Conservation (phyloP, 2,888 invertebrate genomes). For the Acholoe squamosa region DNA sequence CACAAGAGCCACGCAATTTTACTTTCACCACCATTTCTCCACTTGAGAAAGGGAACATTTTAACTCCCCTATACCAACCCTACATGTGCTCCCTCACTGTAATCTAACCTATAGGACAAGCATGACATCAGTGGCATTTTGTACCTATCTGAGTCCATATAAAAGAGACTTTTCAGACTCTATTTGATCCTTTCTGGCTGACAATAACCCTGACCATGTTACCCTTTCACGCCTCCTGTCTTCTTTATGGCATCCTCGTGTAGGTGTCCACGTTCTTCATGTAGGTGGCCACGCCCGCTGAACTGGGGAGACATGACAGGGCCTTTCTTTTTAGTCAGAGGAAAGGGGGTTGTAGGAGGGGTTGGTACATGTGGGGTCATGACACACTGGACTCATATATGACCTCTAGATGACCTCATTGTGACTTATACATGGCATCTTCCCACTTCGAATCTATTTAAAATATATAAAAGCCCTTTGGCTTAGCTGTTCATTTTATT, state of each 20-base stretch:
- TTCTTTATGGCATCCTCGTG: slow-evolving; percentile 28
- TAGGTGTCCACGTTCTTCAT: not conserved
- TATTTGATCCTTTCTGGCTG: not conserved
- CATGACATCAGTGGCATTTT: not conserved
- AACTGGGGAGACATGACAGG: not conserved
- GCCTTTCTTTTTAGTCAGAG: not conserved
- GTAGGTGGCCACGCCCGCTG: not conserved
- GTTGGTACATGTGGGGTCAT: not conserved
- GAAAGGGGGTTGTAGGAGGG: not conserved
- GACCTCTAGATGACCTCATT: too few species aligned
- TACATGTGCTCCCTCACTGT: too few species aligned
- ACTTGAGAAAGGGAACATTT: too few species aligned
- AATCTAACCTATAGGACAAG: not conserved
- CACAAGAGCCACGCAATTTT: too few species aligned
- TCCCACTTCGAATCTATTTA: too few species aligned
- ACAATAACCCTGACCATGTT: slow-evolving; percentile 22
- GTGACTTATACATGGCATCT: too few species aligned
- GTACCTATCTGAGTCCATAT: slow-evolving; percentile 4
- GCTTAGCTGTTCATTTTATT: too few species aligned
- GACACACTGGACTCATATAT: not conserved
- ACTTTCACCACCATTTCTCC: too few species aligned
- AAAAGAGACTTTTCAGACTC: not conserved
- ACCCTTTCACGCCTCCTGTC: not conserved
- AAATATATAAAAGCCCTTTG: too few species aligned
- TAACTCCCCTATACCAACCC: not conserved